These are phyloP conservation scores for Oceanodroma leucorhoa DNA, from an alignment of 2,797 vertebrate genomes.

Conservation along the genomic window DNA sequence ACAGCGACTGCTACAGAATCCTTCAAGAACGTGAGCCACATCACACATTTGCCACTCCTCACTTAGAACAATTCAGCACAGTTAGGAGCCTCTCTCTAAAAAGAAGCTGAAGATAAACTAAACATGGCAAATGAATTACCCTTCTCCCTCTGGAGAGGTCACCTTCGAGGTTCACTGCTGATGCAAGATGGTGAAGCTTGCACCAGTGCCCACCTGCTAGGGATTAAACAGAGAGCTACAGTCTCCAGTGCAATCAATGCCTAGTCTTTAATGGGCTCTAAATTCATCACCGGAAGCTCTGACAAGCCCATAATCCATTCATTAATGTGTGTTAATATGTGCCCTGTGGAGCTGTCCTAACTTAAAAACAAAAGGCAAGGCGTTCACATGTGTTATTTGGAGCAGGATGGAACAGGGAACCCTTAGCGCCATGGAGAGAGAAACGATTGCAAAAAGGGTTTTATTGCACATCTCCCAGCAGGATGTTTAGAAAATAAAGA, in stretches of 20 bases:
- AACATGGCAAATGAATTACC: slow-evolving; percentile 64
- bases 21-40: slow-evolving; percentile 26
- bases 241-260: slow-evolving; percentile 56
- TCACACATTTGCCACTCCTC: slow-evolving; percentile 55
- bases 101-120: slow-evolving; percentile 63
- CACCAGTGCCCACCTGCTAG: slow-evolving; percentile 67
- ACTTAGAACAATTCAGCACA: slow-evolving; percentile 67
- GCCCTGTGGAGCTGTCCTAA: slow-evolving; percentile 42
- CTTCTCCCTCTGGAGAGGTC: slow-evolving; percentile 62
- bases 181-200: slow-evolving; percentile 61
- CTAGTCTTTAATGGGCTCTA: slow-evolving; percentile 38
- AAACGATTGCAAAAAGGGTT: slow-evolving; percentile 30
- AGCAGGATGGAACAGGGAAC: slow-evolving; percentile 15
- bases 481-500: slow-evolving; percentile 57
- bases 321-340: slow-evolving; percentile 62
- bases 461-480: slow-evolving; percentile 56
- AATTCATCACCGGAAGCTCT: slow-evolving; percentile 63
- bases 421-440: slow-evolving; percentile 8
- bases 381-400: slow-evolving; percentile 23
- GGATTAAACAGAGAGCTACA: slow-evolving; percentile 66
- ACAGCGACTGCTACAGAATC: background rate
- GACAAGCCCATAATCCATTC: slow-evolving; percentile 51
- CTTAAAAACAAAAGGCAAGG: slow-evolving; percentile 50
- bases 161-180: slow-evolving; percentile 60
- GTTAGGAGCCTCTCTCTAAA: slow-evolving; percentile 48